Conservation (phyloP, 2,797 vertebrate genomes). For the Lophius americanus region DNA sequence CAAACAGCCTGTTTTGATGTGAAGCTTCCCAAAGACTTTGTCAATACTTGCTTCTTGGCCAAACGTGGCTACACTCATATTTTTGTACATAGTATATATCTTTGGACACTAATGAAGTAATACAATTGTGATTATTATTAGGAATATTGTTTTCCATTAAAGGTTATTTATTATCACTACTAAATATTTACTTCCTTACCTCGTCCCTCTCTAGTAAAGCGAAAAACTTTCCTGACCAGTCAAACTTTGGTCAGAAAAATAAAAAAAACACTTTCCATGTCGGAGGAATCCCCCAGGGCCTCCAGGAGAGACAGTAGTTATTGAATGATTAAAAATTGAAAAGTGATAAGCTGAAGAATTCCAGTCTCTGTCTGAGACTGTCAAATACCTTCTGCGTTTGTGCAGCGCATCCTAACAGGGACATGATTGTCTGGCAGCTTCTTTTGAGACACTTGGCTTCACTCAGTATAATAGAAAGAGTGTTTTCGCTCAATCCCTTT, state of each 20-base stretch:
- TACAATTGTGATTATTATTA: background rate
- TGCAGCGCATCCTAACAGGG: background rate
- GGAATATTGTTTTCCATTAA: background rate
- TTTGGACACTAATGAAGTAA: background rate
- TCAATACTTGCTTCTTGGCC: background rate
- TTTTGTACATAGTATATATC: background rate
- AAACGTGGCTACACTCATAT: background rate
- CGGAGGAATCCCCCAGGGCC: slow-evolving; percentile 7
- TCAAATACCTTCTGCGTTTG: background rate
- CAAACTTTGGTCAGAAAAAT: background rate
- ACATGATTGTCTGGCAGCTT: background rate
- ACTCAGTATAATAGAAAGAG: background rate
- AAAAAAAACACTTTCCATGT: background rate
- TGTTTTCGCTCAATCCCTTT: too few species aligned
- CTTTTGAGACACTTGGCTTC: background rate
- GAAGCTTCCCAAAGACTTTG: background rate
- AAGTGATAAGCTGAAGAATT: slow-evolving; percentile 16
- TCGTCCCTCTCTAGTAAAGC: too few species aligned
- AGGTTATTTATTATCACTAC: background rate
- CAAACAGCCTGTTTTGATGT: slow-evolving; percentile 6
- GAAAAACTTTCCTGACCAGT: background rate
- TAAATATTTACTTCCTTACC: background rate
- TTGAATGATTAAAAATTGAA: slow-evolving; percentile 39
- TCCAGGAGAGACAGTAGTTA: background rate
- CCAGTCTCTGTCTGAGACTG: slow-evolving; percentile 6